Evolutionary conservation across 2,888 invertebrate species (phyloP), one percentile per base, ranked within the genome.

Genomic region (Hydrotaea cyrtoneurina): DNA sequence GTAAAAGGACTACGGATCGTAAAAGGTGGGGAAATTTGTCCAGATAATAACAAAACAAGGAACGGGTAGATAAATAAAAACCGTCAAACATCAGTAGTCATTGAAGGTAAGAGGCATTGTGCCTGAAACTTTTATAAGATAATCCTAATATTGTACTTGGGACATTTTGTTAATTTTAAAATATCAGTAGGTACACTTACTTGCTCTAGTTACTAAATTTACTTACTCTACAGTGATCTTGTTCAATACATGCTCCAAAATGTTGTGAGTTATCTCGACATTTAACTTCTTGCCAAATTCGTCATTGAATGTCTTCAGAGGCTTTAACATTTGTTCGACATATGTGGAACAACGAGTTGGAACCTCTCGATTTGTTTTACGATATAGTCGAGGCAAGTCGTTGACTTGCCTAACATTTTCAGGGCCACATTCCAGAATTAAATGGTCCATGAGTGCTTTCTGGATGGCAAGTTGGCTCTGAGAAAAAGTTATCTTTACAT

Each of bases 351-450:
- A 95, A 88, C 96, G 96, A 0, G 95, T 95, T 0, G 98, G 98
- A 31, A 96, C 94, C 87, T 96, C 97, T 86, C 97, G 94, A 91
- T 98, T 98, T 0, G 98, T 98, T 91, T 98, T 96, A 77, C 98
- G 94, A 91, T 97, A 99, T 78, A 98, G 93, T 85, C 98, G 94
- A 1, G 99, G 99, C 92, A 99, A 97, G 91, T 99, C 98, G 87
- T 95, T 96, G 4, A 99, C 98, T 93, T 96, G 96, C 86, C 95
- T 95, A 87, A 97, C 93, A 87, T 95, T 94, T 26, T 93, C 91
- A 73, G 94, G 93, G 87, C 95, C 96, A 89, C 95, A 96, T 94
- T 91, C 96, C 95, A 19, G 94, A 94, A 4, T 98, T 96, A 80
- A 95, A 93, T 90, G 95, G 96, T 89, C 96, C 93, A 92, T 98